Conservation (phyloP, 2,888 invertebrate genomes). For the Cheilosia vernalis region DNA sequence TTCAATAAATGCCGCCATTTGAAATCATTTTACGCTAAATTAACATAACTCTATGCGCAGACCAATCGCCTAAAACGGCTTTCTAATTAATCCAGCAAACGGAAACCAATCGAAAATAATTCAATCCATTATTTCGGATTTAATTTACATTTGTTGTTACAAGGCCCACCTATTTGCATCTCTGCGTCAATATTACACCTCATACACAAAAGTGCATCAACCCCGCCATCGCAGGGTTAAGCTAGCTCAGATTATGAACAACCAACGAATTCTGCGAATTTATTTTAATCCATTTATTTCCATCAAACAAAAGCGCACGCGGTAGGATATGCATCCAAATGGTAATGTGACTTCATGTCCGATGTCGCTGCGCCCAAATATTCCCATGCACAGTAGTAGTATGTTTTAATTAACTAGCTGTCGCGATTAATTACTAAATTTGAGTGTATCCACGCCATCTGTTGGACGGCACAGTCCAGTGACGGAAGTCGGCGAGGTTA, state of each 20-base stretch:
- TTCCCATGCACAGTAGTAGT: background rate
- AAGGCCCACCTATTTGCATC: slow-evolving; percentile 28
- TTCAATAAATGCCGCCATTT: slow-evolving; percentile 1
- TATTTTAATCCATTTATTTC: slow-evolving; percentile 54
- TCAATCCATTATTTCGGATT: slow-evolving; percentile 47
- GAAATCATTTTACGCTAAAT: slow-evolving; percentile 34
- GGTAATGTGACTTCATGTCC: slow-evolving; percentile 15
- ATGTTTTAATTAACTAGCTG: slow-evolving; percentile 39
- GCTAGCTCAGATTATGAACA: slow-evolving; percentile 37
- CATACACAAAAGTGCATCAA: background rate
- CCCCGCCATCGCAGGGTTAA: background rate
- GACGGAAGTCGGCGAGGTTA: background rate
- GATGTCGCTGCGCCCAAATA: background rate
- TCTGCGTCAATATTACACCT: background rate
- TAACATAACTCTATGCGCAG: background rate
- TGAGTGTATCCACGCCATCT: slow-evolving; percentile 8
- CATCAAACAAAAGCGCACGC: slow-evolving; percentile 26
- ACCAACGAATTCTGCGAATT: slow-evolving; percentile 42
- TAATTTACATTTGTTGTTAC: slow-evolving; percentile 51
- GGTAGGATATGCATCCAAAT: no score
- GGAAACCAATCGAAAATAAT: slow-evolving; percentile 45
- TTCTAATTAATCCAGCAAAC: slow-evolving; percentile 53
- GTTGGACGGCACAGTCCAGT: background rate
- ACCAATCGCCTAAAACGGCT: slow-evolving; percentile 23
- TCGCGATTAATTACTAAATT: slow-evolving; percentile 49